Conservation (phyloP, 2,797 vertebrate genomes). For the Acanthurus lineatus region DNA sequence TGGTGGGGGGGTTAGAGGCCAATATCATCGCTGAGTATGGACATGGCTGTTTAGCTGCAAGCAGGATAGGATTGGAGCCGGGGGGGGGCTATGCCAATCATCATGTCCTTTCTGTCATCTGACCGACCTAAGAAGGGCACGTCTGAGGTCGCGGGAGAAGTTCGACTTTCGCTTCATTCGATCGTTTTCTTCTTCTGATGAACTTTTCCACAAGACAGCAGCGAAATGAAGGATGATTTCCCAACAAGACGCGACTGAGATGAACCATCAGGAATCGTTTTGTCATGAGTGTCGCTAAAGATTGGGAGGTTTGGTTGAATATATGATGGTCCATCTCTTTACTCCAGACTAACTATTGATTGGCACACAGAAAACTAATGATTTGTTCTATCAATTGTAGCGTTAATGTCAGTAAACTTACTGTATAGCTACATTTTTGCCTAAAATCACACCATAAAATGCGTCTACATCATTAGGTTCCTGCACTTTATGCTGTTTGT, state of each 20-base stretch:
- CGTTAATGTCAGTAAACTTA: no score
- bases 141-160: constrained; percentile 31
- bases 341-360: no score
- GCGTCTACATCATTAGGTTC: no score
- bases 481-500: not conserved
- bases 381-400: no score
- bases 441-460: no score
- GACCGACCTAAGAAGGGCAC: constrained; percentile 40
- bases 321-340: no score
- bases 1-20: constrained; percentile 76
- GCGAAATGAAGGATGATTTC: constrained; percentile 2
- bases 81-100: constrained; percentile 56
- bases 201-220: constrained; percentile 8
- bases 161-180: constrained; percentile 40
- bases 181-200: constrained; percentile 25
- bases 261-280: not conserved
- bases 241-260: not conserved
- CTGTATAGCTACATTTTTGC: no score
- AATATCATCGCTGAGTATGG: constrained; percentile 78
- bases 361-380: no score
- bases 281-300: no score
- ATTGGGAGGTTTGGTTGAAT: no score
- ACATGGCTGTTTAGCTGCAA: constrained; percentile 74
- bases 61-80: no score
- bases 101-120: constrained; percentile 41